Evolutionary conservation across 2,888 invertebrate species (phyloP), one percentile per base, ranked within the genome.

Genomic region (Coleophora flavipennella): DNA sequence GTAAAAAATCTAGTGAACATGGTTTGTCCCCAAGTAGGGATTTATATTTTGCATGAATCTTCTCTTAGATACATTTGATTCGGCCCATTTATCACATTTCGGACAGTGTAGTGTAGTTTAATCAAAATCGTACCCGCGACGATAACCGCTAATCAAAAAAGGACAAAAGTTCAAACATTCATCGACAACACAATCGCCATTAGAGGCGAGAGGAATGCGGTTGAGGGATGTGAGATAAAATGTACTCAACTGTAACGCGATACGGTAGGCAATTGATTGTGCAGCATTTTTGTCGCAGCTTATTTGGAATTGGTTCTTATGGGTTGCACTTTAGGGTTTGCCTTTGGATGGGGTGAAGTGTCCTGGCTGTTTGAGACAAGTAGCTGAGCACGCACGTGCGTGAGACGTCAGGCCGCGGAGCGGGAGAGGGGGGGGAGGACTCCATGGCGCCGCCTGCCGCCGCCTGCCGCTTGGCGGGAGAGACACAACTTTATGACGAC

Each of bases 381-480:
- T 64, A 67, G 70, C 52, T 45, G 49, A 51, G 52, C 65, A 75
- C 78, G 79, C 81, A 84, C 81, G 78, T 81, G 83, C 80, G 80
- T 79, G 66, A 57, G 58, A 46, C 51, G 49, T 54, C 50, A 53
- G 39, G 40, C 46, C 43, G 31, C 34, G 13, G 20, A 14, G n/a
- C n/a, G 37, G 2, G 31, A 50, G 49, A 55, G 49, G 54, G 41
- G 42, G 46, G 40, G 31, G 14, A 11, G 26, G 43, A 27, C 42
- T 56, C 41, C 53, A 53, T 50, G 57, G 53, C 57, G 56, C 59
- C 60, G 56, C 53, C 34, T 48, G 49, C 49, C 52, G 51, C 46
- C 57, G 75, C 80, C 80, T 80, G 81, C 79, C 80, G 74, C 77
- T 68, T 70, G 64, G 78, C 72, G 78, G 75, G 79, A 75, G 78